A percentile compares a stretch with the other conserved stretches of the same genome.
Conservation (phyloP, 1,140 invertebrate species). For the Trigoniulus corallinus region DNA sequence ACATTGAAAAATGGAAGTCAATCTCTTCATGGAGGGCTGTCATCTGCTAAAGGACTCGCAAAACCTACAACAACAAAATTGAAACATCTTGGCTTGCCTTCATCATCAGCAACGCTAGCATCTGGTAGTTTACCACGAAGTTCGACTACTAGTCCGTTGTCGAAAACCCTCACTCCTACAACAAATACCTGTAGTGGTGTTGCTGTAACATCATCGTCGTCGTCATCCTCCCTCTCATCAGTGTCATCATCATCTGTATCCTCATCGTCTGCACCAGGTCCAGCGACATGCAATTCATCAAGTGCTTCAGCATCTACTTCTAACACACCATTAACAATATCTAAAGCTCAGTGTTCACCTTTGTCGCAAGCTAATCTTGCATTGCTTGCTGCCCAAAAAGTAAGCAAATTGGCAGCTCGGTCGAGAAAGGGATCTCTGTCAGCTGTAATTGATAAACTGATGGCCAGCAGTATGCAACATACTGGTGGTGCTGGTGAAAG, state of each 20-base stretch:
- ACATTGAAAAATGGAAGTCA: background rate
- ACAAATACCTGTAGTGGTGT: background rate
- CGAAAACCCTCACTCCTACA: background rate
- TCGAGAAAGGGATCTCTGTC: constrained; percentile 56
- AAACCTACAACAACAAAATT: constrained; percentile 13
- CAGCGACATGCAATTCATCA: background rate
- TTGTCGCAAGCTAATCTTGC: background rate
- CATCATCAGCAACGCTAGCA: constrained; percentile 30
- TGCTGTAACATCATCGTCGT: constrained; percentile 8
- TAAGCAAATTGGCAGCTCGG: constrained; percentile 17
- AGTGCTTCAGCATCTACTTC: background rate
- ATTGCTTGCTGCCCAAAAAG: background rate
- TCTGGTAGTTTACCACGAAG: too few relatives aligned
- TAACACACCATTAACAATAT: background rate
- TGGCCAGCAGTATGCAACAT: constrained; percentile 10
- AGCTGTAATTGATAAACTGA: constrained; percentile 71
- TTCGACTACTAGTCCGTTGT: constrained; percentile 2
- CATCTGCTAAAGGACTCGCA: constrained; percentile 9
- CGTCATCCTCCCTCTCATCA: constrained; percentile 10
- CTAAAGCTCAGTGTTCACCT: too few relatives aligned
- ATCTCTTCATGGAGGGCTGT: constrained; percentile 11
- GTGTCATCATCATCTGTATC: constrained; percentile 9
- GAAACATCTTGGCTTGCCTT: constrained; percentile 12
- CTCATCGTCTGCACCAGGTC: background rate
- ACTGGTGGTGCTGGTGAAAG: background rate